These are phyloP conservation scores for Byasa hedistus DNA, from an alignment of 2,888 invertebrate species.

Conservation along the genomic window DNA sequence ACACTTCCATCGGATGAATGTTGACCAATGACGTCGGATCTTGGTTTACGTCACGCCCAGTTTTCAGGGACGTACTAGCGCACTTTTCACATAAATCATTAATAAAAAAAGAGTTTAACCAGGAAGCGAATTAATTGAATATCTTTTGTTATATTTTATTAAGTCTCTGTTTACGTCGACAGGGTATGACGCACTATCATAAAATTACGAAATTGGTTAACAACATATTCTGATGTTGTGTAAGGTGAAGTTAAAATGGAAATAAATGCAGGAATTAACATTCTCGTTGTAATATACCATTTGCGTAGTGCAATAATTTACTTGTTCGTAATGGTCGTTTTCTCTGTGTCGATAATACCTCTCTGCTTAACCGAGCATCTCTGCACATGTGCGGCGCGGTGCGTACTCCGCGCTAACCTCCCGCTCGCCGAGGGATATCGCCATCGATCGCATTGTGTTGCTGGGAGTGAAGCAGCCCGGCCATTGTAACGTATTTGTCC, in stretches of 20 bases:
- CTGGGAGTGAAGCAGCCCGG: conserved; percentile 58
- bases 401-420: conserved; percentile 41
- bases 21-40: conserved; percentile 64
- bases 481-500: conserved; percentile 37
- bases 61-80: conserved; percentile 74
- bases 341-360: conserved; percentile 34
- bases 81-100: conserved; percentile 58
- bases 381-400: conserved; percentile 67
- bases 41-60: conserved; percentile 70
- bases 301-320: neutral
- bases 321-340: too few species aligned
- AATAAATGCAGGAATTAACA: too few species aligned
- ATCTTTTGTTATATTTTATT: conserved; percentile 28
- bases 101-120: conserved; percentile 49
- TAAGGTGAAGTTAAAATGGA: too few species aligned
- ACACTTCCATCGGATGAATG: conserved; percentile 44
- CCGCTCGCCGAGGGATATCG: conserved; percentile 54
- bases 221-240: neutral
- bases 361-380: conserved; percentile 38
- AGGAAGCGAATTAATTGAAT: conserved; percentile 39
- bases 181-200: conserved; percentile 10
- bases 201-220: neutral
- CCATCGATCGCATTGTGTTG: conserved; percentile 66
- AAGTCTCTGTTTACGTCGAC: conserved; percentile 12
- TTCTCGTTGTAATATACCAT: too few species aligned